Evolutionary conservation across 2,113 vertebrate species (phyloP), one percentile per base, ranked within the genome.

Genomic region (Syngnathus floridae): DNA sequence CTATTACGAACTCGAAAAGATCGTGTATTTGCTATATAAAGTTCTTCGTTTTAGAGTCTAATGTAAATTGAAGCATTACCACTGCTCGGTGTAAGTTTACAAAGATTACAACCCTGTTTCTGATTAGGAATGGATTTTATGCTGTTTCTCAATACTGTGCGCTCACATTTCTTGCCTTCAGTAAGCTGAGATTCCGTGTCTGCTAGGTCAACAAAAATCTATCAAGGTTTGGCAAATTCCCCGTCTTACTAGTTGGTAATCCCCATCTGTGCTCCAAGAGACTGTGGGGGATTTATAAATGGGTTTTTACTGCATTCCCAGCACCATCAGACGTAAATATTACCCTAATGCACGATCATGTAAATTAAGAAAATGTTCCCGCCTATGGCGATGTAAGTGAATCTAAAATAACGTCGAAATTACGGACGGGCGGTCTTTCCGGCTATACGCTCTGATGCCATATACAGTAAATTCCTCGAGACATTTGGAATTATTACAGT

Each of bases 401-500:
- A 60, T 40, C 22, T 14, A 51, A 62, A 26, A 38, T 64, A 13
- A 54, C 31, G 19, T 19, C 40, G 49, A 49, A 64, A 13, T 38
- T n/a, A 10, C 9, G 37, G 7, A 19, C 13, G 16, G n/a, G 21
- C 17, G 51, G 41, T 54, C 22, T 40, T n/a, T 17, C 1, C 38
- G 17, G 9, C 52, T 26, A 17, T 54, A 36, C 35, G 63, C 19
- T 11, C 1, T 17, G 31, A 40, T 36, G 21, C 1, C 14, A 1
- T n/a, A 16, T 61, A 45, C 11, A 17, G 43, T 22, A 17, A 54
- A 55, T 19, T 59, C 41, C 49, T 12, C 31, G n/a, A 67, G 45
- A 70, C 13, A 57, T 45, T 65, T 65, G 41, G 41, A 76, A 19
- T 62, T 26, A 41, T 16, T 58, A 41, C 41, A 22, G 21, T 22